Conservation (phyloP, 2,888 invertebrate species). For the Anarsia innoxiella region DNA sequence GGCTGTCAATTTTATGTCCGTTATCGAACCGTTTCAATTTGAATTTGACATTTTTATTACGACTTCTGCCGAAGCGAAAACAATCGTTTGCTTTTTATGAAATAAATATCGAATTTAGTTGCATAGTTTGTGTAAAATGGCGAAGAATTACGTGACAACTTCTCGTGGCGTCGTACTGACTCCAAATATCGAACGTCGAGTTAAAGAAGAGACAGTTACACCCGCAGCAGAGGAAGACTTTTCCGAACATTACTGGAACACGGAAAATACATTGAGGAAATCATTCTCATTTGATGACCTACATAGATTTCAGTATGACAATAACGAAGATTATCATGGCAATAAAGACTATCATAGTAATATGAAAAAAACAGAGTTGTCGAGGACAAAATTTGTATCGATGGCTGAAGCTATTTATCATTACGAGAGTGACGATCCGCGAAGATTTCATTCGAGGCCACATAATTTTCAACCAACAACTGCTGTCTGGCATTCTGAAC, state of each 20-base stretch:
- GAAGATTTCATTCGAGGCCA: constrained; percentile 64
- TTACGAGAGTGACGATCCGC: constrained; percentile 75
- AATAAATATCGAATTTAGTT: neutral
- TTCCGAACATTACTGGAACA: constrained; percentile 42
- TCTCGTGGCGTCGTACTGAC: constrained; percentile 62
- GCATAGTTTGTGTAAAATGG: constrained; percentile 34
- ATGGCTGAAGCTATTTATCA: constrained; percentile 76
- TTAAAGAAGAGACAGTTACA: constrained; percentile 56
- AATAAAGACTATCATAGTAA: no score
- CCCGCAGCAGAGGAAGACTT: constrained; percentile 56
- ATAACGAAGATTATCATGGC: no score
- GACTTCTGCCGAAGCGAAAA: no score
- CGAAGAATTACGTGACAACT: constrained; percentile 46
- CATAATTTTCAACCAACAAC: constrained; percentile 38
- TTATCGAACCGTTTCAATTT: no score
- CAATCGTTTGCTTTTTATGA: neutral
- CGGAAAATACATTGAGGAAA: constrained; percentile 52
- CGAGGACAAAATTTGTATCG: constrained; percentile 68
- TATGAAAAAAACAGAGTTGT: no score
- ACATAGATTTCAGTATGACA: no score
- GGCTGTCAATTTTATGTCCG: no score
- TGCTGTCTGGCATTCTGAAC: constrained; percentile 29
- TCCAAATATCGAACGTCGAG: constrained; percentile 34
- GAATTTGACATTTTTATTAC: no score
- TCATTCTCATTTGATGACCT: no score